Base-by-base conservation (phyloP, 2,888 invertebrate species). In the Ernsta delagoae region DNA sequence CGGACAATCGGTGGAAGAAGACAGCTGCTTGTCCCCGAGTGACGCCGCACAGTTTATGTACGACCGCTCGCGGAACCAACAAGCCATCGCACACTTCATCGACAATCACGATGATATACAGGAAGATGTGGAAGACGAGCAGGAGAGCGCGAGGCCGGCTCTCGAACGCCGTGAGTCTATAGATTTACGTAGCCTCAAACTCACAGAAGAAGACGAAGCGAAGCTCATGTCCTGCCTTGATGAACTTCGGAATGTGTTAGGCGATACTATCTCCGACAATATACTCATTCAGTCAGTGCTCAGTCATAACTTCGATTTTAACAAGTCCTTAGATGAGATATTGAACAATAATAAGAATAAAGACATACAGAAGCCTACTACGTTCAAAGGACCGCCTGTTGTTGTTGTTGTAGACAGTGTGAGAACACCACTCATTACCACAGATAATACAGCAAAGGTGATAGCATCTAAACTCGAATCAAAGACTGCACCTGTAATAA, bases 1-100 rank as follows among this genome's bases (percentile, higher is more conserved):
- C 85, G 98, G 98, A 9, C 97, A 98, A 87, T 98, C 98, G 3
- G 96, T 98, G 54, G 99, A 99, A 88, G 98, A 99, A 82, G 98
- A 98, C 83, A 97, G 95, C 86, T 97, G 96, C 83, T 96, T 98
- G 79, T 99, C 98, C 11, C 98, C 98, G 3, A 97, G 97, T 82
- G 97, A 98, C 92, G 94, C 96, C 50, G 95, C 96, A 71, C 96
- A 97, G 81, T 98, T 97, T 93, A 94, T 98, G 82, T 98, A 96
- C 83, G 97, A 98, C 82, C 95, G 98, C 57, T 96, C 95, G 73
- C 94, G 95, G 50, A 96, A 95, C 65, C 95, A 96, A 77, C 95
- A 95, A 71, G 96, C 95, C 75, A 96, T 98, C 82, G 95, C 97
- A 11, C 95, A 96, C 9, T 98, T 96, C 82, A 92, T 98, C 61